Evolutionary conservation across 2,797 vertebrate species (phyloP).

Genomic region (Mionectes olivaceus): DNA sequence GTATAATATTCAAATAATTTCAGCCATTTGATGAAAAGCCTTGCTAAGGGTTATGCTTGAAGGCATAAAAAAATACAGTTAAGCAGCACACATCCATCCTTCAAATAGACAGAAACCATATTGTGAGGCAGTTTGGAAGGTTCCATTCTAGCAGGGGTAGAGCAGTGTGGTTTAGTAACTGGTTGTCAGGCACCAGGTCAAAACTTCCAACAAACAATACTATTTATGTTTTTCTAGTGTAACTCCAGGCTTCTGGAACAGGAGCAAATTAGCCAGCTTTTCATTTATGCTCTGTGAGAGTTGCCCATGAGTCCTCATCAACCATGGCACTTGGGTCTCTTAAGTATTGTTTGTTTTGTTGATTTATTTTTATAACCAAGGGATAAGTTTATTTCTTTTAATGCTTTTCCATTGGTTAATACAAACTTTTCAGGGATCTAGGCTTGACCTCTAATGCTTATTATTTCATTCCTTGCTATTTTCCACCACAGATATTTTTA

Average conservation of each 20-base stretch:
- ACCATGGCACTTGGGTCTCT: not conserved
- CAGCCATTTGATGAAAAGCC: not conserved
- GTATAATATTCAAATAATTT: not conserved
- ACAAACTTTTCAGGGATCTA: not conserved
- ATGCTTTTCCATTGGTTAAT: not conserved
- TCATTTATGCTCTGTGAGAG: not conserved
- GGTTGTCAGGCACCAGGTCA: not conserved
- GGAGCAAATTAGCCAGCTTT: not conserved
- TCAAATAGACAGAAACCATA: not conserved
- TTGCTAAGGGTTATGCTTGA: not conserved
- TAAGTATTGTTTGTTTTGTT: not conserved
- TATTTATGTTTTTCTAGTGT: not conserved
- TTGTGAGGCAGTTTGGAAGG: not conserved
- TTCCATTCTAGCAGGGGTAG: not conserved
- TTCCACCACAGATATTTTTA: conserved; percentile 18
- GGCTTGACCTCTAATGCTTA: not conserved
- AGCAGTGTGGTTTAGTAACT: not conserved
- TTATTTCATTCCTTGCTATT: conserved; percentile 39
- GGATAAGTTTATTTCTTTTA: not conserved
- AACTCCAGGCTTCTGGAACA: not conserved
- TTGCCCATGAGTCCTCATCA: not conserved
- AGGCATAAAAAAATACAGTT: not conserved
- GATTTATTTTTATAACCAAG: not conserved
- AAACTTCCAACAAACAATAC: not conserved
- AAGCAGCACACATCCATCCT: not conserved